Conservation (phyloP, 1,140 invertebrate species). For the Cydia pomonella region DNA sequence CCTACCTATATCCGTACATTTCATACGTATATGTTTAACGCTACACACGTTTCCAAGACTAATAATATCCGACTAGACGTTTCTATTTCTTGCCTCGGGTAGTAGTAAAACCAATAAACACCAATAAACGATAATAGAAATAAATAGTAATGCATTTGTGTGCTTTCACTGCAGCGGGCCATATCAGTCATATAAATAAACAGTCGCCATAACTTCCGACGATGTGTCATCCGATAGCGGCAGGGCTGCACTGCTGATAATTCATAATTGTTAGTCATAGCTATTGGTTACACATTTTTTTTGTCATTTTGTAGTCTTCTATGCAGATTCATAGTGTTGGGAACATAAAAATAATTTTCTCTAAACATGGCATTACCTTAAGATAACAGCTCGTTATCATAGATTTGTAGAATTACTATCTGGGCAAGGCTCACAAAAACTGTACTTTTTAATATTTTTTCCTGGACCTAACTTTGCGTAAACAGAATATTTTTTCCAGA, state of each 20-base stretch:
- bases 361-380: neutral
- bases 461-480: too few species aligned
- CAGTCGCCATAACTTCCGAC: neutral
- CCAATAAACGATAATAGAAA: neutral
- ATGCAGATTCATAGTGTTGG: too few species aligned
- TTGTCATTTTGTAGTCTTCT: too few species aligned
- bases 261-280: neutral
- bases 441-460: too few species aligned
- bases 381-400: neutral
- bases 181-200: neutral
- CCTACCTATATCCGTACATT: too few species aligned
- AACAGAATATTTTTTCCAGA: too few species aligned
- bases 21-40: too few species aligned
- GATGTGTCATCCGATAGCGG: constrained; percentile 1
- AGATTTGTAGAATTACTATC: neutral
- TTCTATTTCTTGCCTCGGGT: neutral
- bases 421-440: too few species aligned
- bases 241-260: neutral
- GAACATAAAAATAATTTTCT: too few species aligned
- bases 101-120: neutral
- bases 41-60: neutral
- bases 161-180: neutral
- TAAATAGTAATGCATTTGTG: constrained; percentile 5
- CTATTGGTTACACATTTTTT: too few species aligned
- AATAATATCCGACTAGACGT: neutral